phyloP scores from a whole-genome alignment of 2,113 vertebrate genomes.

The Cynocephalus volans region DNA sequence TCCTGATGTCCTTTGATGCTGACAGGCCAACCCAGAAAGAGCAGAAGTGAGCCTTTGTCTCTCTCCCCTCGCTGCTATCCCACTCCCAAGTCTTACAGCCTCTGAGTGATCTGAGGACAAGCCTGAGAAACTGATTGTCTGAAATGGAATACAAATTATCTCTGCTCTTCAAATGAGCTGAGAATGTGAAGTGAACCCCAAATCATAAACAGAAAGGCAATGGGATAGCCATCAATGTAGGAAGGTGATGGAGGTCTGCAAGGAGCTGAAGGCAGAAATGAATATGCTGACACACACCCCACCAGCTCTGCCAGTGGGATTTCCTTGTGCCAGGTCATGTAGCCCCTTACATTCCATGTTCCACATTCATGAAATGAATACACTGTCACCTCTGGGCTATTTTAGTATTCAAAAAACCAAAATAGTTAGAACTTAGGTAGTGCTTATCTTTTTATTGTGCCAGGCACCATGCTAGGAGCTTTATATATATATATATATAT shows the following conservation, averaged over 20 bases:
- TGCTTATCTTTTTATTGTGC: background rate
- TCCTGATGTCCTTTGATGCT: background rate
- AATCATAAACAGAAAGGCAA: background rate
- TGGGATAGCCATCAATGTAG: too few relatives aligned
- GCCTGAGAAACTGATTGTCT: background rate
- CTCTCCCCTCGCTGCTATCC: background rate
- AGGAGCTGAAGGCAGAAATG: background rate
- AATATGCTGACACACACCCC: background rate
- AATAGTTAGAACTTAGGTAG: background rate
- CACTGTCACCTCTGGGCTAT: background rate
- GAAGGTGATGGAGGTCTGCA: background rate
- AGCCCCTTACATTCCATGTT: background rate
- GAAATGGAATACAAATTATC: background rate
- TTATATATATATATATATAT: background rate
- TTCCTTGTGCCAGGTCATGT: background rate
- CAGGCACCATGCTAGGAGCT: background rate
- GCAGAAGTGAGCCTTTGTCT: accelerated
- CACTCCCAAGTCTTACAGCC: background rate
- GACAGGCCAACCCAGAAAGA: background rate
- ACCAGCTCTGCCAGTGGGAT: background rate
- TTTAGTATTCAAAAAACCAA: slow-evolving; percentile 25
- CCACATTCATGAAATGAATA: background rate
- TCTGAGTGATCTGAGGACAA: background rate
- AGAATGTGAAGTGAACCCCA: background rate
- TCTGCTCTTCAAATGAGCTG: background rate